Percentiles rank a stretch among this genome's conserved stretches.
Evolutionary conservation across 2,888 invertebrate genomes (phyloP).

Genomic region (Megamerina dolium): DNA sequence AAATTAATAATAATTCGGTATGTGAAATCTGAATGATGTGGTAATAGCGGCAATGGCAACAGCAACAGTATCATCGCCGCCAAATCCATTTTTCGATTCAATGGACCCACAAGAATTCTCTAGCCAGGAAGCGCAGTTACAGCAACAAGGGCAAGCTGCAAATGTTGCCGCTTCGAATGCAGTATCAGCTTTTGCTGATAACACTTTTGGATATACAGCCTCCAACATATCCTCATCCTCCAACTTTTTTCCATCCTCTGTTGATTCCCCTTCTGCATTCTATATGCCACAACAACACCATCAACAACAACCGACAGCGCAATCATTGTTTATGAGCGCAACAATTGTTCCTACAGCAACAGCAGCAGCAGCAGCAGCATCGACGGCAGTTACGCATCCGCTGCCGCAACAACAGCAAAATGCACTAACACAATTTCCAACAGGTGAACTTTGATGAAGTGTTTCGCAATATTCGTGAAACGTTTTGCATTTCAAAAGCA

Average conservation of each 20-base stretch:
- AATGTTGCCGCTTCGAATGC: no score
- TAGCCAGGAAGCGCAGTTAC: background rate
- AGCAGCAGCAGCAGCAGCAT: constrained; percentile 25
- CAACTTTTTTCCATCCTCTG: background rate
- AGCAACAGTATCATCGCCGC: constrained; percentile 34
- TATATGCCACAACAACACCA: constrained; percentile 13
- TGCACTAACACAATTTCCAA: constrained; percentile 20
- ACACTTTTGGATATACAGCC: no score
- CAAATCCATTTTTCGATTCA: constrained; percentile 48
- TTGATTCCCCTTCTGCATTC: constrained; percentile 1
- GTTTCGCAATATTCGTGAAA: no score
- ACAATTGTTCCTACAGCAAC: constrained; percentile 13
- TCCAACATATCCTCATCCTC: no score
- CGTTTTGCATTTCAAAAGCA: no score
- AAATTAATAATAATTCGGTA: background rate
- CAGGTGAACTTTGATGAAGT: constrained; percentile 33
- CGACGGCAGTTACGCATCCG: constrained; percentile 15
- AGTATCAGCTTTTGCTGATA: no score
- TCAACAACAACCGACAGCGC: constrained; percentile 13
- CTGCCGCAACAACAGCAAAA: no score
- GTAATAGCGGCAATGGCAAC: background rate
- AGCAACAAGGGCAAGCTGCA: constrained; percentile 7
- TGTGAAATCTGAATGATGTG: no score
- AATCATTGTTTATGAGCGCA: constrained; percentile 16
- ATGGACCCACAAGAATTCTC: constrained; percentile 26